These are phyloP conservation scores for Arizona elegans DNA, from an alignment of 2,113 vertebrate species.

Conservation along the genomic window DNA sequence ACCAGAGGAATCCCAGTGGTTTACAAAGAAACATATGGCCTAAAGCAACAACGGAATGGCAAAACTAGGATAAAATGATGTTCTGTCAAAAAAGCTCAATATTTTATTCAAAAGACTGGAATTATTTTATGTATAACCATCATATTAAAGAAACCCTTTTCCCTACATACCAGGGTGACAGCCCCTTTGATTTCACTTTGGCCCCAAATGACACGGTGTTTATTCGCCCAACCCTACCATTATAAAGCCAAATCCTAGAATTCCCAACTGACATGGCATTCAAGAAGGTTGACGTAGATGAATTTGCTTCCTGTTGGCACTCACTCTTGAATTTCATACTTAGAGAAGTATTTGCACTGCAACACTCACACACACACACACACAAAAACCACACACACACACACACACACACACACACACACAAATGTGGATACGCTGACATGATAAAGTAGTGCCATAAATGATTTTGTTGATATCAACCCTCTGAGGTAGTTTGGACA, in stretches of 20 bases:
- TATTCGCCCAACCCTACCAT: not conserved
- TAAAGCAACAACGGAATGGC: not conserved
- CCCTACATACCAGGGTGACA: not conserved
- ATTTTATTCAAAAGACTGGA: not conserved
- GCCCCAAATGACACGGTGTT: not conserved
- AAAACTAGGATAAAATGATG: not conserved
- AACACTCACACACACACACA: not conserved
- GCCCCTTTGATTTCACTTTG: not conserved
- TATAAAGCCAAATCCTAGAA: not conserved
- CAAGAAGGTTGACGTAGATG: not conserved
- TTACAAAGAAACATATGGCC: not conserved
- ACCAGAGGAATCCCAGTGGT: not conserved
- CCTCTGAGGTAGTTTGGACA: not conserved
- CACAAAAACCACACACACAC: not conserved
- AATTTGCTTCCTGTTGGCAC: not conserved
- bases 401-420: not conserved
- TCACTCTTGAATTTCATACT: not conserved
- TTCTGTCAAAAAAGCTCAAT: not conserved
- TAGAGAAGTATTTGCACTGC: not conserved
- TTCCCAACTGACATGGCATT: not conserved
- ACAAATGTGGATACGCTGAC: not conserved
- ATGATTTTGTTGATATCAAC: not conserved
- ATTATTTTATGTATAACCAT: not conserved
- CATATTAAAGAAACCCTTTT: not conserved
- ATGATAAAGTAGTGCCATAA: not conserved